These are phyloP conservation scores for Apodemus speciosus DNA, from an alignment of 2,113 vertebrate species.

Conservation along the genomic window DNA sequence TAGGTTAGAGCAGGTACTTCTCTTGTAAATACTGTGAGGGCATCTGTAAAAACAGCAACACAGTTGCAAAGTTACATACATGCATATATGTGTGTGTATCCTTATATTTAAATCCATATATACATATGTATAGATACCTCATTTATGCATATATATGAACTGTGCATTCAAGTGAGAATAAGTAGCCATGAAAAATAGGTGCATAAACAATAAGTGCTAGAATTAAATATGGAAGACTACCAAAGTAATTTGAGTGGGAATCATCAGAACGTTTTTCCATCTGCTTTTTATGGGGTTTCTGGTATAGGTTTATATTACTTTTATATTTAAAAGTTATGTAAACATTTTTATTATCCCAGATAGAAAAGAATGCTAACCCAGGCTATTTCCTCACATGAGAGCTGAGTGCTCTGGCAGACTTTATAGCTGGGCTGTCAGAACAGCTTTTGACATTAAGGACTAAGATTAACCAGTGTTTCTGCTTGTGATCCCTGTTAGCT, in stretches of 20 bases:
- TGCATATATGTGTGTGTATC: neutral
- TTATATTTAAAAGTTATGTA: constrained; percentile 51
- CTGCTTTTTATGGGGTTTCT: neutral
- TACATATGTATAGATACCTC: neutral
- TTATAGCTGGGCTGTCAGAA: constrained; percentile 66
- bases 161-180: neutral
- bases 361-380: constrained; percentile 43
- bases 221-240: neutral
- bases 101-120: neutral
- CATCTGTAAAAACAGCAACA: neutral
- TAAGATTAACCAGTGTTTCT: constrained; percentile 69
- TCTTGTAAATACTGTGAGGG: neutral
- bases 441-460: constrained; percentile 66
- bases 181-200: neutral
- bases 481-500: constrained; percentile 36
- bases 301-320: constrained; percentile 38
- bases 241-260: constrained; percentile 5
- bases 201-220: neutral
- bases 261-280: neutral
- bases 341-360: constrained; percentile 52
- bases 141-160: neutral
- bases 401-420: constrained; percentile 62
- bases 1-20: neutral
- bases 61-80: neutral
- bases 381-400: constrained; percentile 32